Conservation (phyloP, 2,888 invertebrate genomes). For the Cantharis rustica region DNA sequence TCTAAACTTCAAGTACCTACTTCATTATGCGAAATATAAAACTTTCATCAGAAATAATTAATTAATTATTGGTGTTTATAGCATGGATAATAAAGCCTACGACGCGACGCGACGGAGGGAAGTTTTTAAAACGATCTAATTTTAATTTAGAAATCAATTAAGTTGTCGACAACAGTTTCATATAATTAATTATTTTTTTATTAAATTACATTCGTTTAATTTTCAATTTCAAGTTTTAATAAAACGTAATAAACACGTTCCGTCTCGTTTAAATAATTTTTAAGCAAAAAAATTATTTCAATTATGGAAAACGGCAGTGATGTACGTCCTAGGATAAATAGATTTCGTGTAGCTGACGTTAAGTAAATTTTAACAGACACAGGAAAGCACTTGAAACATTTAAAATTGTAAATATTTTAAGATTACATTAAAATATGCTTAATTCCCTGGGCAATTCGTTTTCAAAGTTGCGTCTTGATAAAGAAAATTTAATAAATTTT, state of each 20-base stretch:
- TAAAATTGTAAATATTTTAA: constrained; percentile 4
- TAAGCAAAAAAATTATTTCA: not conserved
- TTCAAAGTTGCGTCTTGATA: constrained; percentile 2
- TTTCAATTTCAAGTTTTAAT: not conserved
- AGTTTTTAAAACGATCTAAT: not conserved
- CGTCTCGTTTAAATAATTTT: not conserved
- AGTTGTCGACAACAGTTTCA: not conserved
- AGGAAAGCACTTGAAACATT: not conserved
- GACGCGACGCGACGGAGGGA: not conserved
- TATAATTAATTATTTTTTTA: not conserved
- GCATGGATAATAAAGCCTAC: not conserved
- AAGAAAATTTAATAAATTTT: constrained; percentile 14
- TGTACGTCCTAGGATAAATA: not conserved
- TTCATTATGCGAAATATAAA: constrained; percentile 8
- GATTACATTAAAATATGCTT: constrained; percentile 3
- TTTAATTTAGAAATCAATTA: not conserved
- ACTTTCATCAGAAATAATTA: not conserved
- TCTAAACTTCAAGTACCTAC: constrained; percentile 12
- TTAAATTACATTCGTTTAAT: not conserved
- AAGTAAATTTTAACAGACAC: not conserved
- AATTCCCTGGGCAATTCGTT: not conserved
- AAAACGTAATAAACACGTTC: not conserved
- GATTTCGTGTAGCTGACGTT: not conserved
- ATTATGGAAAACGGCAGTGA: not conserved
- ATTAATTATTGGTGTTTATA: not conserved